A percentile compares a stretch with the other conserved stretches of the same genome.
These are phyloP conservation scores for Vanessa tameamea DNA, from an alignment of 1,140 invertebrate species.

Conservation along the genomic window DNA sequence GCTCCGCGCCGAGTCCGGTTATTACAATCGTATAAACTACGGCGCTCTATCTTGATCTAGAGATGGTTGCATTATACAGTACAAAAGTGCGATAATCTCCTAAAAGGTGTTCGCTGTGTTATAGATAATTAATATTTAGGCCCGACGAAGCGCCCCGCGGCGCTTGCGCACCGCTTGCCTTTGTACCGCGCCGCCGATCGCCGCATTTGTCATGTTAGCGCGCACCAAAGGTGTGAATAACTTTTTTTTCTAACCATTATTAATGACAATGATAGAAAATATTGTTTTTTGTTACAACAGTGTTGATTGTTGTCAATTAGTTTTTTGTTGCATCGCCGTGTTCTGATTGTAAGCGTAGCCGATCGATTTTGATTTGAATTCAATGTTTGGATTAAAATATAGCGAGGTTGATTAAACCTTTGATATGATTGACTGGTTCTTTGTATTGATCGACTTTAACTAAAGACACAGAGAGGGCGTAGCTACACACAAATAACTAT, in stretches of 20 bases:
- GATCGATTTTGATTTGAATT: slow-evolving; percentile 73
- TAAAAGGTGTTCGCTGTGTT: slow-evolving; percentile 76
- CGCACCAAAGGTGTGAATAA: slow-evolving; percentile 77
- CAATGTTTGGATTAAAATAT: slow-evolving; percentile 76
- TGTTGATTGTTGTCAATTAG: slow-evolving; percentile 79
- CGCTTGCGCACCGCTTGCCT: slow-evolving; percentile 58
- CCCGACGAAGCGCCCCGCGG: slow-evolving; percentile 63
- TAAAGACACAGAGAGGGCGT: not conserved
- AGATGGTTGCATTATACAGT: slow-evolving; percentile 62
- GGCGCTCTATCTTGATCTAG: slow-evolving; percentile 62
- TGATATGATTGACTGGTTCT: slow-evolving; percentile 59
- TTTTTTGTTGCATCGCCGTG: slow-evolving; percentile 64
- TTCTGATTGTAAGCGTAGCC: slow-evolving; percentile 68
- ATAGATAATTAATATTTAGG: slow-evolving; percentile 78
- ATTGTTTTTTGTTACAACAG: slow-evolving; percentile 77
- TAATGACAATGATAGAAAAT: slow-evolving; percentile 80
- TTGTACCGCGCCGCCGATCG: slow-evolving; percentile 59
- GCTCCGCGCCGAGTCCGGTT: slow-evolving; percentile 29
- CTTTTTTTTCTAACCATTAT: slow-evolving; percentile 72
- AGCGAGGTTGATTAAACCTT: slow-evolving; percentile 64
- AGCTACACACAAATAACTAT: not conserved
- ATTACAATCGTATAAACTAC: slow-evolving; percentile 43
- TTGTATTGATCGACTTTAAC: slow-evolving; percentile 32
- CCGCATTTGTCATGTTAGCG: slow-evolving; percentile 78
- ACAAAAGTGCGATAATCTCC: slow-evolving; percentile 76